phyloP scores from a whole-genome alignment of 2,888 invertebrate species.

The Leucophenga montana region DNA sequence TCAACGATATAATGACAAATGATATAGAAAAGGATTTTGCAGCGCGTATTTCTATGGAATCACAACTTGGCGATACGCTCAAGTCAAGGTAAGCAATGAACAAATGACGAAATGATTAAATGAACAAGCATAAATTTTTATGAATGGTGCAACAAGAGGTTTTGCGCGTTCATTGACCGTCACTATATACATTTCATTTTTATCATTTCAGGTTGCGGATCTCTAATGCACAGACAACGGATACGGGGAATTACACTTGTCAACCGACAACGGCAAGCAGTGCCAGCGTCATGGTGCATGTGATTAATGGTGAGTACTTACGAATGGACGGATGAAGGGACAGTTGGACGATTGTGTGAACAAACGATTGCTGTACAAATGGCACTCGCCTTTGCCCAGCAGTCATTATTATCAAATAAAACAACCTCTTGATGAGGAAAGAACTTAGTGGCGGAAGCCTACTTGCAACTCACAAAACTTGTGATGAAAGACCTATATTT shows the following conservation, averaged over 20 bases:
- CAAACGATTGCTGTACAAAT: too few species aligned
- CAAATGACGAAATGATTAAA: too few species aligned
- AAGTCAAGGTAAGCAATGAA: constrained; percentile 76
- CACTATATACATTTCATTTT: background rate
- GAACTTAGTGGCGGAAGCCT: too few species aligned
- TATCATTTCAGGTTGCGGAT: constrained; percentile 77
- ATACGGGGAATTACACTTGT: constrained; percentile 92
- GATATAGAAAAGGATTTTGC: constrained; percentile 67
- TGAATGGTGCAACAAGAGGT: constrained; percentile 13
- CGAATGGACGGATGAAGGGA: background rate
- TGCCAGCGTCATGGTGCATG: constrained; percentile 89
- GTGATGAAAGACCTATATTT: too few species aligned
- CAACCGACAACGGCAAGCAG: constrained; percentile 88
- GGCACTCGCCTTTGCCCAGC: too few species aligned
- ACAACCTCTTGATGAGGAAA: too few species aligned
- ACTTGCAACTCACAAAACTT: too few species aligned
- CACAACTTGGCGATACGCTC: constrained; percentile 78
- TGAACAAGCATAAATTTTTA: too few species aligned
- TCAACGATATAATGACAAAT: constrained; percentile 52
- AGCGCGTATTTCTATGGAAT: constrained; percentile 70
- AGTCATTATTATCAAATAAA: background rate
- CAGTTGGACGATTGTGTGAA: background rate
- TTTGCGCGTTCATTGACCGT: background rate
- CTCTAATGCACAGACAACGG: constrained; percentile 81
- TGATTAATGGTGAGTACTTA: constrained; percentile 84